Conservation (phyloP, 2,888 invertebrate species). For the Griposia aprilina region DNA sequence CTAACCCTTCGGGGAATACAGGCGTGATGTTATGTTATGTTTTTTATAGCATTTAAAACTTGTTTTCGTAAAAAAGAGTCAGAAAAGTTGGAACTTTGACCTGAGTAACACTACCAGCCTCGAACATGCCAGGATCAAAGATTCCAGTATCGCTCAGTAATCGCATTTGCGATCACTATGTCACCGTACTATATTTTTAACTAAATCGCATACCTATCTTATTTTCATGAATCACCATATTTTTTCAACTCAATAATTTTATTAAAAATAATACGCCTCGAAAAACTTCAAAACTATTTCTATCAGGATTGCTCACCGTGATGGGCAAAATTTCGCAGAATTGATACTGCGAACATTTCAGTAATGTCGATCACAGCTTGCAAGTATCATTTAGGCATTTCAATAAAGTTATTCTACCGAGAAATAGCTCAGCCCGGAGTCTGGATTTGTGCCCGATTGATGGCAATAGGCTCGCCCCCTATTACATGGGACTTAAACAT, state of each 20-base stretch:
- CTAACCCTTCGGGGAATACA: no score
- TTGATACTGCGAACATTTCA: conserved; percentile 1
- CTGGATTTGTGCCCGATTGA: no score
- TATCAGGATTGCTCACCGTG: background rate
- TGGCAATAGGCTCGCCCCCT: no score
- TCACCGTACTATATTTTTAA: no score
- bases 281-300: conserved; percentile 3
- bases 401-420: background rate
- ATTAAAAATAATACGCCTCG: background rate
- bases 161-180: background rate
- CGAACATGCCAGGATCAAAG: background rate
- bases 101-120: background rate
- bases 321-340: conserved; percentile 3
- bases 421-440: background rate
- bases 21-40: no score
- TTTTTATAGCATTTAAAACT: background rate
- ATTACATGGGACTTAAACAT: no score
- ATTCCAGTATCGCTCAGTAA: background rate
- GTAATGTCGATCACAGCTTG: background rate
- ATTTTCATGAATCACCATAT: background rate
- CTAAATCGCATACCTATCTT: background rate
- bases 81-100: background rate
- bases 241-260: background rate
- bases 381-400: conserved; percentile 1
- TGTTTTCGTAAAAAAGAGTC: background rate